Conservation (phyloP, 2,888 invertebrate species). For the Drosophila flavopinicola region DNA sequence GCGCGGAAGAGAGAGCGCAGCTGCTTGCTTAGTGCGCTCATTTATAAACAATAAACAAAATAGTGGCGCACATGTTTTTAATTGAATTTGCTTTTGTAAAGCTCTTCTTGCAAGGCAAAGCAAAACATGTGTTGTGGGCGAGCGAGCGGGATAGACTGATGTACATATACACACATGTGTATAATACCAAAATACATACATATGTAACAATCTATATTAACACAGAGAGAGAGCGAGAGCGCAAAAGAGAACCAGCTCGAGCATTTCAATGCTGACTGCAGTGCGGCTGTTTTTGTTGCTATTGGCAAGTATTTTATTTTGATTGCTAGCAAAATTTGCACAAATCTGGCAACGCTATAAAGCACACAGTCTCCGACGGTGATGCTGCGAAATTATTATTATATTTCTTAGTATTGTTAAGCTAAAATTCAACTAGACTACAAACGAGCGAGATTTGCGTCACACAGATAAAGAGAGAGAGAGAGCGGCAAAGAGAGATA, state of each 20-base stretch:
- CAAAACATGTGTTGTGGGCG: slow-evolving; percentile 63
- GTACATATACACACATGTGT: slow-evolving; percentile 1
- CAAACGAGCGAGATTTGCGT: slow-evolving; percentile 53
- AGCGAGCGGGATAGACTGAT: slow-evolving; percentile 21
- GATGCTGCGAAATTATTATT: slow-evolving; percentile 5
- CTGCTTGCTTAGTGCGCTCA: slow-evolving; percentile 57
- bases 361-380: slow-evolving; percentile 8
- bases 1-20: slow-evolving; percentile 3
- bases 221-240: background rate
- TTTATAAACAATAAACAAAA: slow-evolving; percentile 80
- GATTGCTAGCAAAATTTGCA: slow-evolving; percentile 20
- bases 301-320: slow-evolving; percentile 25
- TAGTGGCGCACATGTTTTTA: slow-evolving; percentile 78
- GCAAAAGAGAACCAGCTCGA: slow-evolving; percentile 23
- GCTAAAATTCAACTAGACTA: slow-evolving; percentile 32
- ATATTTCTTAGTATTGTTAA: slow-evolving; percentile 12
- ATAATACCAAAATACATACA: background rate
- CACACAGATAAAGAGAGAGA: slow-evolving; percentile 14
- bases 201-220: slow-evolving; percentile 1
- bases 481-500: slow-evolving; percentile 9
- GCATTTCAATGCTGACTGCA: slow-evolving; percentile 63
- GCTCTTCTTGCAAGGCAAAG: slow-evolving; percentile 48
- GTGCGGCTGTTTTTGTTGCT: slow-evolving; percentile 22
- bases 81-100: slow-evolving; percentile 64
- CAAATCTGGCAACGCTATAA: slow-evolving; percentile 39